Percentiles rank a stretch among this genome's conserved stretches.
Evolutionary conservation across 2,113 vertebrate species (phyloP).

Genomic region (Dasyurus viverrinus): DNA sequence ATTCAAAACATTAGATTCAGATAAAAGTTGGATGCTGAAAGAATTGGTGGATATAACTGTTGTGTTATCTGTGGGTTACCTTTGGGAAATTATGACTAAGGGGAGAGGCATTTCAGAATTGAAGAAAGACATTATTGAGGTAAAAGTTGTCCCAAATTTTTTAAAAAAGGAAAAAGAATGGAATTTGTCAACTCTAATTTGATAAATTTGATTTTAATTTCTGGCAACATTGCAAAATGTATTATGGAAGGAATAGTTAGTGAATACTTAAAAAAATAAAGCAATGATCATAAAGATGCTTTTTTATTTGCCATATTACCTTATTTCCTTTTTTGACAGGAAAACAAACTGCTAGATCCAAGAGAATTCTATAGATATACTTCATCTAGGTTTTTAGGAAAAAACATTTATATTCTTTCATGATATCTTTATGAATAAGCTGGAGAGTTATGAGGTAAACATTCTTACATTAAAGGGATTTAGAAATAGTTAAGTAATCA

Average conservation of each 20-base stretch:
- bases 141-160: background rate
- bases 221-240: background rate
- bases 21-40: background rate
- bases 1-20: background rate
- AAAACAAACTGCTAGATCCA: background rate
- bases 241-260: background rate
- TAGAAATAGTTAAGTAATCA: background rate
- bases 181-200: background rate
- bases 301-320: background rate
- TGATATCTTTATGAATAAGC: background rate
- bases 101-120: background rate
- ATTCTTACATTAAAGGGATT: background rate
- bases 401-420: background rate
- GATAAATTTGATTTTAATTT: background rate
- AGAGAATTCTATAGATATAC: background rate
- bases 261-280: background rate
- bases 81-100: background rate
- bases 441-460: background rate
- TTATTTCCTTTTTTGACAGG: background rate
- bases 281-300: background rate
- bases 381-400: background rate
- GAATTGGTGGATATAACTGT: background rate
- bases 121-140: background rate
- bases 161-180: background rate
- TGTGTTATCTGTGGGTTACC: background rate